A percentile compares a stretch with the other conserved stretches of the same genome.
Evolutionary conservation across 2,113 vertebrate genomes (phyloP).

Genomic region (Lepisosteus oculatus): DNA sequence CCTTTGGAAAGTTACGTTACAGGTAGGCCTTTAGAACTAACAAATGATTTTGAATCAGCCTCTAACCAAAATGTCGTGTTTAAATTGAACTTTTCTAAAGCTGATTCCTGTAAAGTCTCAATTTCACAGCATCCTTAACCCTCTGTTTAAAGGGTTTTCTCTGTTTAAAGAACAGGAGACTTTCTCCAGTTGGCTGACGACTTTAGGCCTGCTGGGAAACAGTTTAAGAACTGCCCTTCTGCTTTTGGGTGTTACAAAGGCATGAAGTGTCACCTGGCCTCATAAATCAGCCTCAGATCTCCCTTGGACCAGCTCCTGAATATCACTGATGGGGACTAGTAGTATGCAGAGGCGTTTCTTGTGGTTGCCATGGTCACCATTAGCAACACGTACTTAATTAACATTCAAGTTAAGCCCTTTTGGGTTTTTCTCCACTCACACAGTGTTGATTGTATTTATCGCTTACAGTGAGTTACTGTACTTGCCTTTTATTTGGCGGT

Average conservation of each 20-base stretch:
- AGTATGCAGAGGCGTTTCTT: neutral
- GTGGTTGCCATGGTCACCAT: slow-evolving; percentile 12
- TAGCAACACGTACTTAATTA: slow-evolving; percentile 21
- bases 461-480: slow-evolving; percentile 7
- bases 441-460: slow-evolving; percentile 26
- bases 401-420: slow-evolving; percentile 17
- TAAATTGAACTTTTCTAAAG: slow-evolving; percentile 8
- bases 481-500: neutral
- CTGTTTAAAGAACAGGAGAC: no score
- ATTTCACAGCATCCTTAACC: no score
- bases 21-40: slow-evolving; percentile 51
- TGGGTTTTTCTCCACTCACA: slow-evolving; percentile 18
- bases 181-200: slow-evolving; percentile 14
- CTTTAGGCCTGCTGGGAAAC: no score
- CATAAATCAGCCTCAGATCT: slow-evolving; percentile 19
- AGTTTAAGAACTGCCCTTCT: no score
- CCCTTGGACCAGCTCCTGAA: slow-evolving; percentile 15
- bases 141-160: no score
- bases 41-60: no score
- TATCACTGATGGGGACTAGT: neutral
- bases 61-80: no score
- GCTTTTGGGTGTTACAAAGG: neutral
- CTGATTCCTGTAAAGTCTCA: no score
- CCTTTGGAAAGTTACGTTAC: slow-evolving; percentile 77
- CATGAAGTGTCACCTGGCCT: no score